Conservation (phyloP, 2,113 vertebrate genomes). For the Gallinago jamesoni region DNA sequence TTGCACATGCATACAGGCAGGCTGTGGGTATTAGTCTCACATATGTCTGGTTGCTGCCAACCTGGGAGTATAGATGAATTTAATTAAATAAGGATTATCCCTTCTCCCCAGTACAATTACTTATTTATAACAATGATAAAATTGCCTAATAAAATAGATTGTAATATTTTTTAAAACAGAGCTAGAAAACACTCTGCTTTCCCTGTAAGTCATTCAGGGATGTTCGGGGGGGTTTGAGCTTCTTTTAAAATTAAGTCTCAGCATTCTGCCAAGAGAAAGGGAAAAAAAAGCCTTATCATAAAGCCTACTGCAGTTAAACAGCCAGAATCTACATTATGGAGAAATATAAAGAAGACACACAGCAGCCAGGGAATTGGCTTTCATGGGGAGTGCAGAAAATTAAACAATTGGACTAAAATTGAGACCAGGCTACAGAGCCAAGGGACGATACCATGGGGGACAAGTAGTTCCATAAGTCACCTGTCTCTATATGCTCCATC, state of each 20-base stretch:
- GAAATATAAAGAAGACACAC: constrained; percentile 75
- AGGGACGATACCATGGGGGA: constrained; percentile 48
- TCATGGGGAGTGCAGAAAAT: constrained; percentile 64
- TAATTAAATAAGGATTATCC: constrained; percentile 90
- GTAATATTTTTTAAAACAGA: constrained; percentile 77
- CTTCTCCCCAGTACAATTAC: constrained; percentile 87
- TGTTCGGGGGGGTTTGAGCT: constrained; percentile 66
- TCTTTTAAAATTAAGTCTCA: constrained; percentile 78
- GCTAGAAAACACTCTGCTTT: constrained; percentile 68
- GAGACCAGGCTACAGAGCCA: constrained; percentile 59
- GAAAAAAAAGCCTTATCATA: constrained; percentile 63
- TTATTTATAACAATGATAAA: constrained; percentile 89
- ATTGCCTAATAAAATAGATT: constrained; percentile 82
- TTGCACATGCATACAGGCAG: constrained; percentile 85
- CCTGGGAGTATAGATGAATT: constrained; percentile 89
- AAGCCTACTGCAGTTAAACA: constrained; percentile 74
- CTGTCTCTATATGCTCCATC: not conserved
- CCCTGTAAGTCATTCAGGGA: constrained; percentile 68
- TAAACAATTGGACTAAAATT: constrained; percentile 70
- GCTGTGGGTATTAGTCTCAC: constrained; percentile 86
- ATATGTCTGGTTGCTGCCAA: constrained; percentile 87
- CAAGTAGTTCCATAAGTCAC: constrained; percentile 20
- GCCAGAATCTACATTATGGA: constrained; percentile 70
- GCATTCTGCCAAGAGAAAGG: constrained; percentile 66
- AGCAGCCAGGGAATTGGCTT: constrained; percentile 69